Evolutionary conservation across 1,140 invertebrate genomes (phyloP), one percentile per base, ranked within the genome.

Genomic region (Drosophila gunungcola): DNA sequence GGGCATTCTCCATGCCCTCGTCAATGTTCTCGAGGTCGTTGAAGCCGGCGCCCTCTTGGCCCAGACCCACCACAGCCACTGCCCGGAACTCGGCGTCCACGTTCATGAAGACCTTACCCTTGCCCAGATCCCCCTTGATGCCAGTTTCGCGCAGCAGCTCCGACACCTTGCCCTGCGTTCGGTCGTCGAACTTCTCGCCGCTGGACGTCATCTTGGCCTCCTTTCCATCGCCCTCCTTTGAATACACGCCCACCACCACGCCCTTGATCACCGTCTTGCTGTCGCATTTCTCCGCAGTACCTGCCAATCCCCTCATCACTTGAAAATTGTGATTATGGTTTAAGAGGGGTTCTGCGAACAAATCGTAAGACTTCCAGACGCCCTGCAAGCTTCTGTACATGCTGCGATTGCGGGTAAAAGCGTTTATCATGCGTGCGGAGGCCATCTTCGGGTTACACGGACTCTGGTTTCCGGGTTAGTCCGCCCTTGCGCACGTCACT

Each of bases 1-100:
- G 86, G 9, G 64, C 90, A 62, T 92, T 92, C 63, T 92, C 91
- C 83, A 94, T 94, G 5, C 94, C 94, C 85, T 96, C 95, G 67
- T 97, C 95, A 34, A 96, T 84, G 65, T 94, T 93, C 91, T 97
- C 96, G 49, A 93, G 60, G 51, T 94, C 93, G 91, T 96, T 95
- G 70, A 93, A 95, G 3, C 93, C 93, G 3, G 93, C 92, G 57
- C 95, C 95, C 80, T 95, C 94, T 13, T 93, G 93, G 0, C 96
- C 96, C 11, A 97, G 90, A 27, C 95, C 95, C 25, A 95, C 95
- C 3, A 97, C 93, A 12, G 95, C 95, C 2, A 97, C 94, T 12
- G 94, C 94, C 32, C 93, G 94, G 77, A 94, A 96, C 41, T 94
- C 93, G 2, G 93, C 91, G 73, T 95, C 95, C 86, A 95, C 93